phyloP scores from a whole-genome alignment of 2,797 vertebrate genomes.

The Paramormyrops hopkinsi region DNA sequence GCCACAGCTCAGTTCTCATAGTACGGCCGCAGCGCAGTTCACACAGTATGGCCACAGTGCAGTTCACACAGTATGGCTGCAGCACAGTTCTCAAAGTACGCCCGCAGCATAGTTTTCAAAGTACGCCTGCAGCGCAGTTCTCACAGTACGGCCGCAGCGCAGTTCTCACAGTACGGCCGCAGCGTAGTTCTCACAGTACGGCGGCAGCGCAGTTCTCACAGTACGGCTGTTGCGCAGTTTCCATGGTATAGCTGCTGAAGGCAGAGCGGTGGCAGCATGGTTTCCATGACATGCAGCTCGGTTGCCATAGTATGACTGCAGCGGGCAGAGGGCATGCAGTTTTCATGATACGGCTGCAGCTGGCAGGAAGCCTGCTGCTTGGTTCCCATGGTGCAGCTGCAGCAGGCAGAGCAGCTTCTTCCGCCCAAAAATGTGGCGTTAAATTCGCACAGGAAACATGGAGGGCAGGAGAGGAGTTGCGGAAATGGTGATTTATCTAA shows the following conservation, averaged over 20 bases:
- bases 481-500: conserved; percentile 36
- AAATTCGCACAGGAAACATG: conserved; percentile 25
- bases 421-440: conserved; percentile 23
- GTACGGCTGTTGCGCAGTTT: neutral
- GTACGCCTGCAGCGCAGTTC: too few species aligned
- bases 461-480: conserved; percentile 17
- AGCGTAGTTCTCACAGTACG: too few species aligned
- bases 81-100: too few species aligned
- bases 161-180: too few species aligned
- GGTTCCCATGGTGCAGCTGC: neutral
- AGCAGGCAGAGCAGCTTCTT: conserved; percentile 25
- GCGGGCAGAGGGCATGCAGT: neutral
- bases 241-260: neutral
- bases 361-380: neutral
- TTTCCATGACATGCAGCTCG: conserved; percentile 11
- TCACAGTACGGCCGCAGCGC: too few species aligned
- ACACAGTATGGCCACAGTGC: too few species aligned
- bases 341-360: neutral
- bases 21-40: too few species aligned
- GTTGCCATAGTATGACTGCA: neutral
- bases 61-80: too few species aligned
- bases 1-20: too few species aligned
- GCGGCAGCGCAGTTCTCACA: too few species aligned
- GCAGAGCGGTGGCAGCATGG: conserved; percentile 22
- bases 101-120: too few species aligned